Conservation (phyloP, 37 sponge, comb jelly and placozoan genomes). For the Dysidea cf. avara region DNA sequence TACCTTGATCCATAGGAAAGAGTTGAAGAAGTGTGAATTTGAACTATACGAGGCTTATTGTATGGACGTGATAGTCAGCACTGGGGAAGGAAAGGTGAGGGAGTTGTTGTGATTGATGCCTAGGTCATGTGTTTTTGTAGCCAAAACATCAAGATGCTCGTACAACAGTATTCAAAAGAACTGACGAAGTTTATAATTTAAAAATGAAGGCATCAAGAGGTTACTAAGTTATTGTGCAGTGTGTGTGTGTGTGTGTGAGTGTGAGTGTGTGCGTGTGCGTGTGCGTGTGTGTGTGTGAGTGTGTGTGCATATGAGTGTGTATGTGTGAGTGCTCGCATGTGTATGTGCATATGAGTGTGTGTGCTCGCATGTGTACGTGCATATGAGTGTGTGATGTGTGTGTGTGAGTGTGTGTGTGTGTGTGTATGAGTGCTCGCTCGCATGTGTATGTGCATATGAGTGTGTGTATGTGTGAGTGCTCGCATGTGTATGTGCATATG, state of each 20-base stretch:
- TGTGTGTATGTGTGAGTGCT: too few species aligned
- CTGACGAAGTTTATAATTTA: slow-evolving; percentile 81
- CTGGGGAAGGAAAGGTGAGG: slow-evolving; percentile 86
- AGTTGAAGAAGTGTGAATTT: slow-evolving; percentile 90
- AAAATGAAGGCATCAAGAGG: slow-evolving; percentile 96
- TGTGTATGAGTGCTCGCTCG: too few species aligned
- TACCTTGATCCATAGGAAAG: too few species aligned
- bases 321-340: background rate
- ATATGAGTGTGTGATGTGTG: too few species aligned
- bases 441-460: too few species aligned
- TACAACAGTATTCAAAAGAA: slow-evolving; percentile 89
- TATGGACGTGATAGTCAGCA: slow-evolving; percentile 86
- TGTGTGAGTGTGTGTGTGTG: too few species aligned
- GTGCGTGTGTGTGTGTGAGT: background rate
- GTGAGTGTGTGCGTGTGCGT: background rate
- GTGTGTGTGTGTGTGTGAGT: background rate
- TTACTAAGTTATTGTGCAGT: background rate
- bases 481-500: too few species aligned
- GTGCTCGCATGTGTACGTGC: background rate
- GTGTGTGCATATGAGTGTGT: slow-evolving; percentile 1
- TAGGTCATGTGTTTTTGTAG: slow-evolving; percentile 20
- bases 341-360: background rate
- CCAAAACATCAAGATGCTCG: slow-evolving; percentile 63
- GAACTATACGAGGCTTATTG: slow-evolving; percentile 93
- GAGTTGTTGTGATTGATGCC: background rate